phyloP scores from a whole-genome alignment of 2,113 vertebrate genomes.

The Eira barbara region DNA sequence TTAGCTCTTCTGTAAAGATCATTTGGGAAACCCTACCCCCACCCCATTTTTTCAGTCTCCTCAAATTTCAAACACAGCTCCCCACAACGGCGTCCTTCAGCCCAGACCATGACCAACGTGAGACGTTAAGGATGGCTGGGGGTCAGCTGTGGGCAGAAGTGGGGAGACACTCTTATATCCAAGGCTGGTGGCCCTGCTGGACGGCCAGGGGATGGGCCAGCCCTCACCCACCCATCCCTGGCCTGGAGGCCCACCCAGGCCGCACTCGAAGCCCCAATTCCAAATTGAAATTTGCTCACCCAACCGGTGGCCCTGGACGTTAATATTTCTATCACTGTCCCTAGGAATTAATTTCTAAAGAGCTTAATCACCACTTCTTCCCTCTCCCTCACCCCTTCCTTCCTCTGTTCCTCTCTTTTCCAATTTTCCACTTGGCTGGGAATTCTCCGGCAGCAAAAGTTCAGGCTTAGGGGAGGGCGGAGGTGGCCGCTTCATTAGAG shows the following conservation, averaged over 20 bases:
- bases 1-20: neutral
- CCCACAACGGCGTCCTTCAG: neutral
- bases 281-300: slow-evolving; percentile 79
- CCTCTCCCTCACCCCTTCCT: slow-evolving; percentile 53
- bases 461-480: slow-evolving; percentile 83
- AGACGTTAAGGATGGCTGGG: neutral
- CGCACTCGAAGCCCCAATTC: slow-evolving; percentile 27
- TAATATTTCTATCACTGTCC: slow-evolving; percentile 79
- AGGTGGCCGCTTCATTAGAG: slow-evolving; percentile 82
- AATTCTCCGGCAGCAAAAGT: slow-evolving; percentile 83
- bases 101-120: neutral
- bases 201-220: neutral
- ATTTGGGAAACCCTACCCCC: neutral
- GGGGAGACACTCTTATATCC: neutral
- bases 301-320: slow-evolving; percentile 53
- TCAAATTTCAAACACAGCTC: neutral
- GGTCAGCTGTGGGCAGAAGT: neutral
- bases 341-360: slow-evolving; percentile 85
- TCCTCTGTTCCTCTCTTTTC: slow-evolving; percentile 77
- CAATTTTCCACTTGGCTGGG: slow-evolving; percentile 91
- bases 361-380: slow-evolving; percentile 79
- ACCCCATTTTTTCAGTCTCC: neutral
- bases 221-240: fast-evolving
- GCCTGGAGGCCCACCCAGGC: neutral
- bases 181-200: neutral